Percentiles rank a stretch among this genome's conserved stretches.
These are phyloP conservation scores for Eospalax fontanierii DNA, from an alignment of 2,797 vertebrate species.

Conservation along the genomic window DNA sequence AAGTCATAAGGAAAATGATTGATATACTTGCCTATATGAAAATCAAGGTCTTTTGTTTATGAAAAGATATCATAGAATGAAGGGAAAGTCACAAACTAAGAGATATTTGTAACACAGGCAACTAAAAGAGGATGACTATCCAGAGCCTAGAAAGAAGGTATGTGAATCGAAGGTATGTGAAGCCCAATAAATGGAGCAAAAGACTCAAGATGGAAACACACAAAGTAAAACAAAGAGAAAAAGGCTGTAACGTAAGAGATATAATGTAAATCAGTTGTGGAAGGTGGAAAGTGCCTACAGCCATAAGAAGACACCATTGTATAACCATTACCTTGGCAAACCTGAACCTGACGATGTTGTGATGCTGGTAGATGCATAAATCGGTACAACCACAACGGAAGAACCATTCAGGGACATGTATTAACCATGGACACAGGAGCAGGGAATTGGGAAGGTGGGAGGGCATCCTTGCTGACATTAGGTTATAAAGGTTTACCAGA, in stretches of 20 bases:
- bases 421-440: background rate
- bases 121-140: background rate
- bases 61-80: background rate
- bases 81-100: background rate
- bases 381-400: background rate
- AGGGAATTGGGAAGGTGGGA: background rate
- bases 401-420: background rate
- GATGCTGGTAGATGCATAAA: background rate
- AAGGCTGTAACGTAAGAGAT: background rate
- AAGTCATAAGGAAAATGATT: background rate
- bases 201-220: background rate
- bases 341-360: background rate
- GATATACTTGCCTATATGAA: background rate
- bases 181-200: background rate
- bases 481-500: background rate
- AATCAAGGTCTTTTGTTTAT: constrained; percentile 36
- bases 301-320: background rate
- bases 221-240: background rate
- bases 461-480: background rate
- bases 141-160: constrained; percentile 21
- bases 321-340: background rate
- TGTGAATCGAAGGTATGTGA: background rate
- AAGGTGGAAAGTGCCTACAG: background rate
- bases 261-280: background rate
- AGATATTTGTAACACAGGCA: background rate